These are phyloP conservation scores for Drymonia ruficornis DNA, from an alignment of 2,888 invertebrate genomes.

Conservation along the genomic window DNA sequence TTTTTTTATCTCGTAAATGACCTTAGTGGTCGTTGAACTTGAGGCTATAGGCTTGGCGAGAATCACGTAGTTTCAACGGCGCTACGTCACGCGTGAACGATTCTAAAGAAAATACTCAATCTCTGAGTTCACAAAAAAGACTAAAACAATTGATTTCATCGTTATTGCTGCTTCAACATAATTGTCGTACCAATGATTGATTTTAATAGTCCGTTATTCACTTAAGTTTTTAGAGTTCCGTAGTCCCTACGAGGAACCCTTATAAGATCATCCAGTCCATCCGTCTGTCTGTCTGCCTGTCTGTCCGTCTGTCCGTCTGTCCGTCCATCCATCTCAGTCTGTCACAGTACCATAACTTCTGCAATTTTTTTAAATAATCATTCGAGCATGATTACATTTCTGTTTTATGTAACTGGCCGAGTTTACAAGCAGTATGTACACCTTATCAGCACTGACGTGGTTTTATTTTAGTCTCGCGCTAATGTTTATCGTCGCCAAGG, in stretches of 20 bases:
- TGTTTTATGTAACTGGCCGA: conserved; percentile 48
- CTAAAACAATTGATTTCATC: conserved; percentile 50
- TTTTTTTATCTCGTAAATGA: conserved; percentile 68
- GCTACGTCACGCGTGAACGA: conserved; percentile 57
- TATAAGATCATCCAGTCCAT: too few relatives aligned
- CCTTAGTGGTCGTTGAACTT: conserved; percentile 74
- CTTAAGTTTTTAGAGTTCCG: conserved; percentile 16
- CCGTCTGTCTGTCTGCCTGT: too few relatives aligned
- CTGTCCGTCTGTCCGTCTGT: too few relatives aligned
- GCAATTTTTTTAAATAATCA: conserved; percentile 26
- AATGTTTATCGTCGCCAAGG: conserved; percentile 28
- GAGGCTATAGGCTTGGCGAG: conserved; percentile 52
- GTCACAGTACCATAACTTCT: too few relatives aligned
- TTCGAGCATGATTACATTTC: conserved; percentile 42
- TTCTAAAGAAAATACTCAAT: conserved; percentile 41
- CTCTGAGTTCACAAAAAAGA: conserved; percentile 41
- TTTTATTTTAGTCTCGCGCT: conserved; percentile 52
- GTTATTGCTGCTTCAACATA: conserved; percentile 27
- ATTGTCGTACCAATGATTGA: too few relatives aligned
- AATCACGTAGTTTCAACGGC: conserved; percentile 66
- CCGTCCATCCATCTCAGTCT: too few relatives aligned
- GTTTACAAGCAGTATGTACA: conserved; percentile 48
- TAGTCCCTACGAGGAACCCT: too few relatives aligned
- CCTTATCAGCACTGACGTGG: conserved; percentile 59
- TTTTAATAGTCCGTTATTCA: neutral